Evolutionary conservation across 2,113 vertebrate species (phyloP).

Genomic region (Saguinus imperator): DNA sequence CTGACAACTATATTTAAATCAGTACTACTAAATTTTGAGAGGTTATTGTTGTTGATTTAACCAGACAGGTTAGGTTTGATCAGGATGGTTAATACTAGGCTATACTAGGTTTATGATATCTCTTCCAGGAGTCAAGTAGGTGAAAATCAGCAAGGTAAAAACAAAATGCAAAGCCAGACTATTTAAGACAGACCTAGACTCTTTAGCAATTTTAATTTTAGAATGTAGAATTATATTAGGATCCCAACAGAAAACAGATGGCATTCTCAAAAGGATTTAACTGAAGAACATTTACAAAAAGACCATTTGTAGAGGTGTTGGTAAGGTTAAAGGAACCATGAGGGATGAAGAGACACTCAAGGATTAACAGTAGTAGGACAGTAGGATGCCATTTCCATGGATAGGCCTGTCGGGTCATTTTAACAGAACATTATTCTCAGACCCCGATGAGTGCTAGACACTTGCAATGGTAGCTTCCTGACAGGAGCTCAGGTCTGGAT

Average conservation of each 20-base stretch:
- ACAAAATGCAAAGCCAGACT: neutral
- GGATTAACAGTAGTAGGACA: neutral
- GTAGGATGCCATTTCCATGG: neutral
- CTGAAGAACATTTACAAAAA: neutral
- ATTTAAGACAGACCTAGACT: neutral
- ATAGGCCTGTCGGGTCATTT: neutral
- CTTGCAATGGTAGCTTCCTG: neutral
- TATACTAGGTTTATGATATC: neutral
- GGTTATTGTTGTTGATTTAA: neutral
- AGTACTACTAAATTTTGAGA: neutral
- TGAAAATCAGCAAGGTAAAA: slow-evolving; percentile 11
- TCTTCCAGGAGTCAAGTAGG: neutral
- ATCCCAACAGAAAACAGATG: neutral
- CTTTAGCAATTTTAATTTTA: neutral
- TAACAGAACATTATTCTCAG: neutral
- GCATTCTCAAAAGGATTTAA: neutral
- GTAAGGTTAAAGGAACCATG: neutral
- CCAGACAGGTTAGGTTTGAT: neutral
- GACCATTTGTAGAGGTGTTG: neutral
- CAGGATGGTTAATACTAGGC: neutral
- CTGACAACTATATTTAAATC: neutral
- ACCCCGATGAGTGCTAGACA: neutral
- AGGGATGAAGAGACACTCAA: neutral
- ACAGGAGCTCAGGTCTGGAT: neutral
- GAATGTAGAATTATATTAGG: neutral